Base-by-base conservation (phyloP, 2,888 invertebrate genomes). In the Panopea generosa region DNA sequence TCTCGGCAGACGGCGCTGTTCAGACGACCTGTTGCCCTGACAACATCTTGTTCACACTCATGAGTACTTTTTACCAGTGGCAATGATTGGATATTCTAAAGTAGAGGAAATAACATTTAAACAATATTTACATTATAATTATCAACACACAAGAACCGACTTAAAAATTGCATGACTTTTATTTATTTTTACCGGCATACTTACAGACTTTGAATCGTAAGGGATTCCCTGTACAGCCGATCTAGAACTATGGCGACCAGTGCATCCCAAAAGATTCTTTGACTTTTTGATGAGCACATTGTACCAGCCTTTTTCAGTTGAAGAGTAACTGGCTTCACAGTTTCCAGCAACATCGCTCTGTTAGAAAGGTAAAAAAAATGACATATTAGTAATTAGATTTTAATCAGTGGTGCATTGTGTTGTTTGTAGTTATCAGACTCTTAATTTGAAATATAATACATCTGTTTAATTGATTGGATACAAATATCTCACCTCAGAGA, bases 341-440 rank as follows among this genome's bases (percentile, higher is more conserved):
- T 95, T 94, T 0, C 98, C 98, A 68, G 96, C 95, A 0, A 98
- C 95, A 91, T 98, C 98, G 88, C 94, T 93, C 94, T 95, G 85
- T 53, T 89, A 85, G 66, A 33, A 16, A 26, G n/a, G 16, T 1
- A 33, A 50, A 16, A 22, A 1, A 24, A 14, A 22, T 33, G 33
- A 33, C 33, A 33, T 7, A 11, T 33, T 11, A 33, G 11, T 4
- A 7, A 4, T 7, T 7, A 11, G 4, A 33, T 7, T 11, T 7
- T 33, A 33, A 33, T 33, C 11, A 33, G n/a, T n/a, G n/a, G n/a
- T n/a, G n/a, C n/a, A n/a, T n/a, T n/a, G n/a, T n/a, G n/a, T n/a
- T 33, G 33, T 33, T 33, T 33, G 33, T 33, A 7, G 6, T 33
- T 33, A 33, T 11, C 33, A 11, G n/a, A n/a, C n/a, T n/a, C n/a